Conservation (phyloP, 2,113 vertebrate genomes). For the Chaetura pelagica region DNA sequence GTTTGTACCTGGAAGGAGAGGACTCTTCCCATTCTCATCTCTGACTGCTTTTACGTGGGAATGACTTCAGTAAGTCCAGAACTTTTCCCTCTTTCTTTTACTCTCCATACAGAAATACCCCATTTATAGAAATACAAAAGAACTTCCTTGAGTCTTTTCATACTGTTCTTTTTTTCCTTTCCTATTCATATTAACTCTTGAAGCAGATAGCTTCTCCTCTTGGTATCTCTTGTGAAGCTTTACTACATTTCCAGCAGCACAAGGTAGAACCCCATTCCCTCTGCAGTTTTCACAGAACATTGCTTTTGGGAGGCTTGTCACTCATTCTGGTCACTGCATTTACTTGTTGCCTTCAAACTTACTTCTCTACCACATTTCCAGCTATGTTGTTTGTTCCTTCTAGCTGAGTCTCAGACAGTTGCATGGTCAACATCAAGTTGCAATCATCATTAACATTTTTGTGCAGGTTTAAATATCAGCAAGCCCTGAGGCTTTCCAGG, state of each 20-base stretch:
- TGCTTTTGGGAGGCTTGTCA: background rate
- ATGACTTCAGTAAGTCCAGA: constrained; percentile 57
- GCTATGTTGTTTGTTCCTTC: background rate
- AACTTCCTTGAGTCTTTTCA: background rate
- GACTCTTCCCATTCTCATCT: background rate
- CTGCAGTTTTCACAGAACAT: background rate
- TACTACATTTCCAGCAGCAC: background rate
- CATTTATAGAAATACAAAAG: background rate
- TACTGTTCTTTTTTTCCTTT: background rate
- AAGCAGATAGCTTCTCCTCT: background rate
- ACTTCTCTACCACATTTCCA: background rate
- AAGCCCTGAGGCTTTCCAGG: background rate
- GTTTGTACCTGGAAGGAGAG: constrained; percentile 12
- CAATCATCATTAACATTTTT: background rate
- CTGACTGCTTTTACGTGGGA: constrained; percentile 33
- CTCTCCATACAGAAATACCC: background rate
- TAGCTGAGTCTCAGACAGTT: background rate
- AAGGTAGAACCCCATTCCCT: background rate
- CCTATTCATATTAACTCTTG: background rate
- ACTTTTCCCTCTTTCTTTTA: background rate
- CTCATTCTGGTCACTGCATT: background rate
- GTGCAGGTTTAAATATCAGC: background rate
- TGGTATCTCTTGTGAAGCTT: background rate
- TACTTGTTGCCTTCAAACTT: background rate
- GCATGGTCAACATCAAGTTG: background rate